A percentile compares a stretch with the other conserved stretches of the same genome.
Conservation (phyloP, 1,140 invertebrate species). For the Scaptodrosophila lebanonensis region DNA sequence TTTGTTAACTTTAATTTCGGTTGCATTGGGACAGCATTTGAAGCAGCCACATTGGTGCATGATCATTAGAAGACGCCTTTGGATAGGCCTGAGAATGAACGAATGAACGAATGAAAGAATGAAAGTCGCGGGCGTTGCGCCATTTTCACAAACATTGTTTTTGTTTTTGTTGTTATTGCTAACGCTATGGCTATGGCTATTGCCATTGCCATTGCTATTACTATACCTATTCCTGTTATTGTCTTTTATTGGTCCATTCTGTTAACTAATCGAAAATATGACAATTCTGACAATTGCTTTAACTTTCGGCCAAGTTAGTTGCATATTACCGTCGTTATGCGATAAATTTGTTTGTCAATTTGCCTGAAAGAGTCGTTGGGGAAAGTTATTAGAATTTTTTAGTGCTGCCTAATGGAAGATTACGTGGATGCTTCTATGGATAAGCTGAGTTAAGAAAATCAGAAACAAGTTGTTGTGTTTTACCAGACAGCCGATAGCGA, state of each 20-base stretch:
- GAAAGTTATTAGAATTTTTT: too few relatives aligned
- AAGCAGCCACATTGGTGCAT: constrained; percentile 6
- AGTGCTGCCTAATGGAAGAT: constrained; percentile 10
- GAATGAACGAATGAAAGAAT: constrained; percentile 9
- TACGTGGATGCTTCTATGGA: background rate
- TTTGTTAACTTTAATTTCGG: constrained; percentile 73
- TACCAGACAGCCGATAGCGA: too few relatives aligned
- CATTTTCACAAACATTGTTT: constrained; percentile 16
- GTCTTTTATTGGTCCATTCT: constrained; percentile 7
- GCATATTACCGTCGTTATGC: constrained; percentile 30
- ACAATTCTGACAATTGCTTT: constrained; percentile 54
- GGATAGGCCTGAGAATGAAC: constrained; percentile 17
- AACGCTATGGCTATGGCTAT: too few relatives aligned
- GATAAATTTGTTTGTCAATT: constrained; percentile 70
- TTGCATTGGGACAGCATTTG: constrained; percentile 51
- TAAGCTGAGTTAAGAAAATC: too few relatives aligned
- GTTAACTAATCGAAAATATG: constrained; percentile 63
- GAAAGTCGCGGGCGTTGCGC: constrained; percentile 60
- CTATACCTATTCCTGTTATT: constrained; percentile 5
- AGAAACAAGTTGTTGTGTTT: too few relatives aligned
- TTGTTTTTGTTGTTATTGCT: constrained; percentile 31
- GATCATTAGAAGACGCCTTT: constrained; percentile 15
- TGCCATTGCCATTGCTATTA: too few relatives aligned
- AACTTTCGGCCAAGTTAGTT: constrained; percentile 33
- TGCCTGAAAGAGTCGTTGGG: constrained; percentile 31